Percentiles rank a stretch among this genome's conserved stretches.
These are phyloP conservation scores for Sarcophaga bullata DNA, from an alignment of 1,140 invertebrate species.

Conservation along the genomic window DNA sequence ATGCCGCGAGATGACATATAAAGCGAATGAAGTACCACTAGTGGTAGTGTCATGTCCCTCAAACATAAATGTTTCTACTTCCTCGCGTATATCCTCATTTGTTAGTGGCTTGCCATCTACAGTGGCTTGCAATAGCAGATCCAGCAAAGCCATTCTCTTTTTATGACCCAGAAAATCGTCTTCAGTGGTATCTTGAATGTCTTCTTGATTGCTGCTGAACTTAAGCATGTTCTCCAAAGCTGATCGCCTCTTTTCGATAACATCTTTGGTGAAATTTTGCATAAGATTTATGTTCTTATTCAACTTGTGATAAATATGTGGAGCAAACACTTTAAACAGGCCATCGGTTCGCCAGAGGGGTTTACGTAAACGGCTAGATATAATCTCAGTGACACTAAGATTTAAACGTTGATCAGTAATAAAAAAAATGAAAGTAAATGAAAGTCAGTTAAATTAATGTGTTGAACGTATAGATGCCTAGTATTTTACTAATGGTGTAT, in stretches of 20 bases:
- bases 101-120: constrained; percentile 70
- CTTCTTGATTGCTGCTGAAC: neutral
- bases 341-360: constrained; percentile 50
- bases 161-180: constrained; percentile 65
- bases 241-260: constrained; percentile 66
- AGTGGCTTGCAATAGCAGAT: constrained; percentile 75
- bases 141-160: constrained; percentile 78
- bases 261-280: constrained; percentile 75
- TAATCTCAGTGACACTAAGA: constrained; percentile 52
- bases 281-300: constrained; percentile 71
- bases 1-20: constrained; percentile 69
- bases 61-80: constrained; percentile 83
- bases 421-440: too few relatives aligned
- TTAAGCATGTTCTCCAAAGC: constrained; percentile 47
- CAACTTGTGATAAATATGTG: constrained; percentile 66
- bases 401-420: too few relatives aligned
- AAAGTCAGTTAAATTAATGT: too few relatives aligned
- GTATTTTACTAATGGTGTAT: too few relatives aligned
- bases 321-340: constrained; percentile 50
- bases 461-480: too few relatives aligned
- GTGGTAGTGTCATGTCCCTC: constrained; percentile 80
- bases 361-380: constrained; percentile 50
- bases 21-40: constrained; percentile 68
- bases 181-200: constrained; percentile 47
- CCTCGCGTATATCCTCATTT: constrained; percentile 75